Evolutionary conservation across 2,797 vertebrate genomes (phyloP).

Genomic region (Bradypodion ventrale): DNA sequence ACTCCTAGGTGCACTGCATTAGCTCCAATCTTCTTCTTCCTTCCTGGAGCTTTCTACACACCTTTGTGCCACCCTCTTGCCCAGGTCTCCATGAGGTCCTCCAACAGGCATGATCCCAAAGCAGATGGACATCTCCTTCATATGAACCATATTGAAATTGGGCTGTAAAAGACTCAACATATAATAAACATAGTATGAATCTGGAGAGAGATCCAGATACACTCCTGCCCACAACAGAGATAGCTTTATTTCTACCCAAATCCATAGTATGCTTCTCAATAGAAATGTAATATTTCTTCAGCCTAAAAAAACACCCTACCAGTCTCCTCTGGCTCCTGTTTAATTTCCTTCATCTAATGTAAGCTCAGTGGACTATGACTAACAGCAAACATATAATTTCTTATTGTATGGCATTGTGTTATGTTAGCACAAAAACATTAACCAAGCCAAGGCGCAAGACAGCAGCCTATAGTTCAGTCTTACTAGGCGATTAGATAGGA

Average conservation of each 20-base stretch:
- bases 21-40: no score
- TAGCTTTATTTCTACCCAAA: constrained; percentile 46
- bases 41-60: no score
- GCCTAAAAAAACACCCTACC: constrained; percentile 51
- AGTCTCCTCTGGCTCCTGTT: constrained; percentile 70
- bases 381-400: constrained; percentile 75
- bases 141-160: constrained; percentile 29
- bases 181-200: constrained; percentile 26
- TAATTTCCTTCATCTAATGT: constrained; percentile 77
- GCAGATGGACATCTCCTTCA: no score
- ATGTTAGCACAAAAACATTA: constrained; percentile 72
- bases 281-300: constrained; percentile 62
- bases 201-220: constrained; percentile 47
- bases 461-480: constrained; percentile 60
- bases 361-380: constrained; percentile 77
- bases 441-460: constrained; percentile 63
- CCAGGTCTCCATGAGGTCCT: no score
- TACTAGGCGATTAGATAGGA: constrained; percentile 60
- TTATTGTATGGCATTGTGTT: constrained; percentile 74
- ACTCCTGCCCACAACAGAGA: constrained; percentile 55
- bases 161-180: constrained; percentile 37
- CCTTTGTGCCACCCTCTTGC: no score
- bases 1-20: no score
- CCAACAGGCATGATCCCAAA: no score
- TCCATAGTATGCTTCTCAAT: constrained; percentile 64